phyloP scores from a whole-genome alignment of 2,888 invertebrate genomes.

The Cantharis lateralis region DNA sequence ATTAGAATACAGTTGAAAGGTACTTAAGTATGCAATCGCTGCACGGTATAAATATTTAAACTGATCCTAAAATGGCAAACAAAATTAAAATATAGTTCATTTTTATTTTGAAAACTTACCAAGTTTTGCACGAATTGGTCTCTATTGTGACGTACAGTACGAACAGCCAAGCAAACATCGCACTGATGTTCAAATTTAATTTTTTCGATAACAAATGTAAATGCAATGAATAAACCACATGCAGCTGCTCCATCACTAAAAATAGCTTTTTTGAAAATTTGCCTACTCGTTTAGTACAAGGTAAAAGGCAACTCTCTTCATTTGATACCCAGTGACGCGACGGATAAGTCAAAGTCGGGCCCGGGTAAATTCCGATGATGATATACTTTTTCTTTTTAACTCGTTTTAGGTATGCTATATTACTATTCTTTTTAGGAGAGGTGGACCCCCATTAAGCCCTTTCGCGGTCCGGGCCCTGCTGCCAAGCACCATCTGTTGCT shows the following conservation, averaged over 20 bases:
- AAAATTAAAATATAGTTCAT: neutral
- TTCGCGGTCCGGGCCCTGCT: too few species aligned
- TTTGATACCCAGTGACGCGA: too few species aligned
- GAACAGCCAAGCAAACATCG: constrained; percentile 53
- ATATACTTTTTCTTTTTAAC: too few species aligned
- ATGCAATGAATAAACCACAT: constrained; percentile 52
- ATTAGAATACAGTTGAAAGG: constrained; percentile 47
- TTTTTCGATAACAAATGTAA: constrained; percentile 51
- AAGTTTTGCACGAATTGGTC: constrained; percentile 46
- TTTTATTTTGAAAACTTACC: constrained; percentile 38
- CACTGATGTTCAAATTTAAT: constrained; percentile 53
- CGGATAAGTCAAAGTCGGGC: too few species aligned
- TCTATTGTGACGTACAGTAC: constrained; percentile 48
- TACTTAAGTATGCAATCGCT: constrained; percentile 41
- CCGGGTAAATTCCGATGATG: too few species aligned
- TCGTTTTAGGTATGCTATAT: too few species aligned
- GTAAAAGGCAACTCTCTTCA: too few species aligned
- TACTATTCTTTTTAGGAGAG: too few species aligned
- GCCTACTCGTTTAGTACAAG: too few species aligned
- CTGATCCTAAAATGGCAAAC: constrained; percentile 42
- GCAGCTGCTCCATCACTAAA: constrained; percentile 54
- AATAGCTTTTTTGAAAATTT: constrained; percentile 6
- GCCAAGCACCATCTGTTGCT: too few species aligned
- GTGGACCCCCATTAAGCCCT: too few species aligned
- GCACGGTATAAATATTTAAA: constrained; percentile 48